phyloP scores from a whole-genome alignment of 2,888 invertebrate species.

The Drosophila lacicola region DNA sequence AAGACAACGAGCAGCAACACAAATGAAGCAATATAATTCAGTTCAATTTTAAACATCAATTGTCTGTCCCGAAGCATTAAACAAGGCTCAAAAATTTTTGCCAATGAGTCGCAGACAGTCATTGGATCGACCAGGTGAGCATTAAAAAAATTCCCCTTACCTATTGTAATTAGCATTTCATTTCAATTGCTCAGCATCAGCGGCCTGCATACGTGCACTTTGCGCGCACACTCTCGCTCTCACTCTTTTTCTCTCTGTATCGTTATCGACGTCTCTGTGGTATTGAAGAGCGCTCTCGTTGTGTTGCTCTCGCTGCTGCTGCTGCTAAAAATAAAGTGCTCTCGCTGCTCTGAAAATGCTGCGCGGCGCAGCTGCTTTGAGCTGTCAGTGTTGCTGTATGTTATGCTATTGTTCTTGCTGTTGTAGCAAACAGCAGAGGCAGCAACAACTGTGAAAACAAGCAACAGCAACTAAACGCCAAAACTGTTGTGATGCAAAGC shows the following conservation, averaged over 20 bases:
- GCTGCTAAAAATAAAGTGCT: conserved; percentile 69
- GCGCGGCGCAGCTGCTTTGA: conserved; percentile 76
- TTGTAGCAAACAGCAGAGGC: conserved; percentile 40
- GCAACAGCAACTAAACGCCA: conserved; percentile 52
- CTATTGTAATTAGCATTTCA: conserved; percentile 64
- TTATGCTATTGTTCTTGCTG: conserved; percentile 32
- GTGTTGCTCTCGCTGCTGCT: conserved; percentile 56
- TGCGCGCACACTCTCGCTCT: conserved; percentile 63
- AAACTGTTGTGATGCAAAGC: conserved; percentile 59
- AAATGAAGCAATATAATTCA: conserved; percentile 73
- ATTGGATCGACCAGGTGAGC: conserved; percentile 82
- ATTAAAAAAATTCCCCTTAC: conserved; percentile 49
- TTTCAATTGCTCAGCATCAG: conserved; percentile 62
- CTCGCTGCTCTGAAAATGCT: conserved; percentile 66
- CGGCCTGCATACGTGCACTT: conserved; percentile 75
- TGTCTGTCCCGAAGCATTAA: conserved; percentile 70
- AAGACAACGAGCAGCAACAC: conserved; percentile 41
- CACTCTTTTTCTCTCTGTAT: conserved; percentile 17
- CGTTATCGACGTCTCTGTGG: conserved; percentile 20
- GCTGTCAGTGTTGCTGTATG: conserved; percentile 46
- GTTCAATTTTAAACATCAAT: conserved; percentile 61
- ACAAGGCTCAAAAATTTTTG: conserved; percentile 74
- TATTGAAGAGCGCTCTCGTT: conserved; percentile 53
- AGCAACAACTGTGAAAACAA: conserved; percentile 64
- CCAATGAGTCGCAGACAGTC: conserved; percentile 83